A percentile compares a stretch with the other conserved stretches of the same genome.
Evolutionary conservation across 2,113 vertebrate genomes (phyloP).

Genomic region (Diphyllodes magnificus): DNA sequence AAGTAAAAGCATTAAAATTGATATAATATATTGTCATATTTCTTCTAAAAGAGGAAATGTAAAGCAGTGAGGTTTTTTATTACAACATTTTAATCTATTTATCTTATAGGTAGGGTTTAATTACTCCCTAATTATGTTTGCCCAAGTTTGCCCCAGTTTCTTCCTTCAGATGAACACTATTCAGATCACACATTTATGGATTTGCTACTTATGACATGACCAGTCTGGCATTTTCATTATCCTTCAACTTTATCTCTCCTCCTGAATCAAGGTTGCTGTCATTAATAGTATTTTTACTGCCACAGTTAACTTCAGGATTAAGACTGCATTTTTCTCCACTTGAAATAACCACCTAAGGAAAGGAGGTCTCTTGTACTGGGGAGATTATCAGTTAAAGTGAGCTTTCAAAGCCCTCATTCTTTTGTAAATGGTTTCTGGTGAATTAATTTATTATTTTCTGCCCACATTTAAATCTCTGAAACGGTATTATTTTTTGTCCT

Average conservation of each 20-base stretch:
- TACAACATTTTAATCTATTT: neutral
- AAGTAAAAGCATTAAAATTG: neutral
- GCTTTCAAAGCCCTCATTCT: neutral
- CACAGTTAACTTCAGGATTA: neutral
- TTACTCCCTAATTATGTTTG: constrained; percentile 7
- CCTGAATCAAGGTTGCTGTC: neutral
- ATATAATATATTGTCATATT: neutral
- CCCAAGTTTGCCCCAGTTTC: neutral
- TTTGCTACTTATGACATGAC: neutral
- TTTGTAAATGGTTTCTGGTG: neutral
- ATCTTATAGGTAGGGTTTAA: neutral
- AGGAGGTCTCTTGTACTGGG: neutral
- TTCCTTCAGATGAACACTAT: neutral
- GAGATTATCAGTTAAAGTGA: neutral
- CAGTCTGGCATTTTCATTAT: constrained; percentile 10
- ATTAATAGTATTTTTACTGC: neutral
- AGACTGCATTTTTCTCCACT: neutral
- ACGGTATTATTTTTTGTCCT: neutral
- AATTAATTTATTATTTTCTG: neutral
- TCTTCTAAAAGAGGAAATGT: neutral
- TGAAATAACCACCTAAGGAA: neutral
- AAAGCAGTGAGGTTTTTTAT: neutral
- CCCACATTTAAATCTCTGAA: neutral
- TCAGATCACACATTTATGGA: neutral
- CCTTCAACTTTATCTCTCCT: neutral